Base-by-base conservation (phyloP, 1,140 invertebrate species). In the Carposina sasakii region DNA sequence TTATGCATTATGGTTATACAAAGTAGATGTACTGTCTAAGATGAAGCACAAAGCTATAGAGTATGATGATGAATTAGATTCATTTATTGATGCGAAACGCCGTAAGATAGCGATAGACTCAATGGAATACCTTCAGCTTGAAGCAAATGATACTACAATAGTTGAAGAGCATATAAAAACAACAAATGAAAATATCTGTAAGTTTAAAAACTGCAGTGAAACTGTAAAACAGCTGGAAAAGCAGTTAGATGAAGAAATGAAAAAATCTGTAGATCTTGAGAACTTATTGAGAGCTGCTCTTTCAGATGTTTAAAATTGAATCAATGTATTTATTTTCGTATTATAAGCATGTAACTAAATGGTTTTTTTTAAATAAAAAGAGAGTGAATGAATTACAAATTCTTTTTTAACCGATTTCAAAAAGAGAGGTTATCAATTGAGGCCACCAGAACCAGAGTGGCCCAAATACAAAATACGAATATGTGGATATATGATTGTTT, bases 251-350 rank as follows among this genome's bases (percentile, higher is more conserved):
- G 63, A 74, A 48, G 73, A 76, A 48, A 77, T 71, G 39, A 72
- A 77, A 52, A 85, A 78, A 64, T 78, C 81, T 8, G 50, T 82
- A 19, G 65, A 79, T 52, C 57, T 82, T 13, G 81, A 85, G 50
- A 76, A 74, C 49, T 60, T 74, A 43, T 53, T 86, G 21, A 69
- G 54, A 67, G 34, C 60, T 43, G 76, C 78, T 13, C 61, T 85
- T 21, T 59, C 54, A 45, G 54, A 73, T 63, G 40, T 54, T 20
- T 55, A 60, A 31, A 23, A 45, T 24, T 47, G 3, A n/a, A 43
- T 15, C 21, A 26, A 37, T 37, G 37, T 34, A 26, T 50, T 23
- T 36, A 36, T 43, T 50, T 34, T 50, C 28, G n/a, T 20, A 41
- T 19, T 34, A 20, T 28, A 16, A 19, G 24, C 17, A 40, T 40